Percentiles rank a stretch among this genome's conserved stretches.
phyloP scores from a whole-genome alignment of 1,140 invertebrate species.

The Venustaconcha ellipsiformis region DNA sequence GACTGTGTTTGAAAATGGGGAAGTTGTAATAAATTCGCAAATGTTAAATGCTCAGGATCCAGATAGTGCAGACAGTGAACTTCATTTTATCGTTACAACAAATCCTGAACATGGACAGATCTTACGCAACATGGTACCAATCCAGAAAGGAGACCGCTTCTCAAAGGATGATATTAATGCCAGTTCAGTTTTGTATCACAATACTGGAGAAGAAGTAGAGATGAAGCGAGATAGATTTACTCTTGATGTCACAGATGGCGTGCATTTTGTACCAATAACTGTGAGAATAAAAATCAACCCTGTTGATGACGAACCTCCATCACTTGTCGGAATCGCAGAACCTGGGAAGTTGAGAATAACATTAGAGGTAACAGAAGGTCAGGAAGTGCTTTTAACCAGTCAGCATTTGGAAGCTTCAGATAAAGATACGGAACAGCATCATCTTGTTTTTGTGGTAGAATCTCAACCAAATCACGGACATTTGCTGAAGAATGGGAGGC shows the following conservation, averaged over 20 bases:
- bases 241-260: conserved; percentile 68
- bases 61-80: conserved; percentile 56
- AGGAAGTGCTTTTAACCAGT: conserved; percentile 41
- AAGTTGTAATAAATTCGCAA: conserved; percentile 50
- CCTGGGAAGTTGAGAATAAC: conserved; percentile 49
- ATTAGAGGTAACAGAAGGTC: conserved; percentile 60
- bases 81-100: conserved; percentile 54
- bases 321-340: conserved; percentile 36
- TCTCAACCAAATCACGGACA: conserved; percentile 56
- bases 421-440: conserved; percentile 60
- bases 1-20: conserved; percentile 61
- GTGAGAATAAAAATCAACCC: conserved; percentile 58
- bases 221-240: conserved; percentile 58
- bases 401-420: conserved; percentile 61
- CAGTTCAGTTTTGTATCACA: conserved; percentile 63
- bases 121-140: conserved; percentile 35
- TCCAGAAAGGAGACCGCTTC: conserved; percentile 62
- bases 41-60: conserved; percentile 63
- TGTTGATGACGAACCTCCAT: conserved; percentile 66
- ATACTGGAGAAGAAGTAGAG: conserved; percentile 53
- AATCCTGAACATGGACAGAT: conserved; percentile 58
- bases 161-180: conserved; percentile 53
- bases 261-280: conserved; percentile 63
- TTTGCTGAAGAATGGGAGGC: conserved; percentile 49
- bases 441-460: conserved; percentile 61